Conservation (phyloP, 37 sponge, comb jelly and placozoan species). For the Ianthella basta region DNA sequence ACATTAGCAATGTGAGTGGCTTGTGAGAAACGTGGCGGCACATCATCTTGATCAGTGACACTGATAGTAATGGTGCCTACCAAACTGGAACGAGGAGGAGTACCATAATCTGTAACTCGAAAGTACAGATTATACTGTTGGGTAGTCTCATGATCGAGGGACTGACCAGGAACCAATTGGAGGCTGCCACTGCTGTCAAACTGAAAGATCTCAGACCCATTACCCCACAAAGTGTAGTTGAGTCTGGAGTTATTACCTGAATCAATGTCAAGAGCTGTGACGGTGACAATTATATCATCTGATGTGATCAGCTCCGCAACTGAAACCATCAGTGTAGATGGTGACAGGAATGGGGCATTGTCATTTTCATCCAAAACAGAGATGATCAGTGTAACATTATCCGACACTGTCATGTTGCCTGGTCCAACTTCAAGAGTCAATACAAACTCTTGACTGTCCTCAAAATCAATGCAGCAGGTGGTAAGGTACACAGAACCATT, state of each 20-base stretch:
- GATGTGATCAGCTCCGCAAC: constrained; percentile 31
- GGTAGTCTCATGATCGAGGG: constrained; percentile 44
- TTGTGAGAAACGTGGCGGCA: constrained; percentile 45
- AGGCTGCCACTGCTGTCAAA: constrained; percentile 57
- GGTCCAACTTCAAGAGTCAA: constrained; percentile 58
- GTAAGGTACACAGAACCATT: constrained; percentile 52
- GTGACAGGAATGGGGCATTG: constrained; percentile 73
- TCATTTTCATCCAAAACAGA: constrained; percentile 67
- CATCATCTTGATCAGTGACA: constrained; percentile 69
- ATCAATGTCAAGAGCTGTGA: constrained; percentile 74
- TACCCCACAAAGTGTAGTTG: constrained; percentile 47
- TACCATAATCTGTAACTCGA: constrained; percentile 50
- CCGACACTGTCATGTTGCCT: constrained; percentile 48
- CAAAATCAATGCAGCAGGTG: constrained; percentile 63
- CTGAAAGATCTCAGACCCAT: constrained; percentile 39
- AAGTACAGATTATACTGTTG: constrained; percentile 42
- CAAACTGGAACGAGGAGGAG: constrained; percentile 19
- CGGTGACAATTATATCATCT: constrained; percentile 33
- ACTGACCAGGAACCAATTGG: not conserved
- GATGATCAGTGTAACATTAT: constrained; percentile 26
- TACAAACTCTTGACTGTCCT: constrained; percentile 40
- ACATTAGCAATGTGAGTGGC: not conserved
- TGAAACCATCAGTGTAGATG: constrained; percentile 34
- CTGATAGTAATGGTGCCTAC: constrained; percentile 49
- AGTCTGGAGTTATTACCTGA: constrained; percentile 54